phyloP scores from a whole-genome alignment of 2,888 invertebrate species.

The Tipula lateralis region DNA sequence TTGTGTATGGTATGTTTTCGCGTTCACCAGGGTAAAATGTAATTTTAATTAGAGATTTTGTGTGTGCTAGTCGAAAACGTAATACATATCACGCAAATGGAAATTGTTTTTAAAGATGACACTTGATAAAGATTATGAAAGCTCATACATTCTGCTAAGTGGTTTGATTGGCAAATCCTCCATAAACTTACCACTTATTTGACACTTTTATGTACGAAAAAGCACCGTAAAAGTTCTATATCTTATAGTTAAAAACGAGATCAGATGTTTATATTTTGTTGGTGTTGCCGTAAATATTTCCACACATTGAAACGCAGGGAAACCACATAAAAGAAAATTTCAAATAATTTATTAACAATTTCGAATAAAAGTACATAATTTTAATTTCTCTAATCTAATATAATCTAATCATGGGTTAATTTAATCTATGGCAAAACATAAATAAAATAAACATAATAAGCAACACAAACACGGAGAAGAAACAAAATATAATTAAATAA shows the following conservation, averaged over 20 bases:
- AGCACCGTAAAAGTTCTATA: too few relatives aligned
- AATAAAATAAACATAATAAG: neutral
- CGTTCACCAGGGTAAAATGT: neutral
- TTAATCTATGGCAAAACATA: neutral
- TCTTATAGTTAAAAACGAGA: too few relatives aligned
- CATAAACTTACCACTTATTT: too few relatives aligned
- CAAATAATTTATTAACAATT: neutral
- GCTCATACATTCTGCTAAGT: too few relatives aligned
- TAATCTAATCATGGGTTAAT: constrained; percentile 1
- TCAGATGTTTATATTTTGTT: too few relatives aligned
- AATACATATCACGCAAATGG: neutral
- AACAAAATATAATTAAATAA: neutral
- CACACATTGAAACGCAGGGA: too few relatives aligned
- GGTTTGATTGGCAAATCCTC: too few relatives aligned
- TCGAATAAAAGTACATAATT: neutral
- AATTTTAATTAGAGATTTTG: neutral
- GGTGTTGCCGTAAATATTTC: too few relatives aligned
- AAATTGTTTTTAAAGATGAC: neutral
- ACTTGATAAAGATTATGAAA: neutral
- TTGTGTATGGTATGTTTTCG: neutral
- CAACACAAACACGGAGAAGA: neutral
- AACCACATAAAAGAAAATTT: neutral
- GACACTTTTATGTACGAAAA: too few relatives aligned
- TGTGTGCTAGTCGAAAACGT: neutral
- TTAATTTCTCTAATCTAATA: neutral